Evolutionary conservation across 2,797 vertebrate genomes (phyloP).

Genomic region (Zenarchopterus dispar): DNA sequence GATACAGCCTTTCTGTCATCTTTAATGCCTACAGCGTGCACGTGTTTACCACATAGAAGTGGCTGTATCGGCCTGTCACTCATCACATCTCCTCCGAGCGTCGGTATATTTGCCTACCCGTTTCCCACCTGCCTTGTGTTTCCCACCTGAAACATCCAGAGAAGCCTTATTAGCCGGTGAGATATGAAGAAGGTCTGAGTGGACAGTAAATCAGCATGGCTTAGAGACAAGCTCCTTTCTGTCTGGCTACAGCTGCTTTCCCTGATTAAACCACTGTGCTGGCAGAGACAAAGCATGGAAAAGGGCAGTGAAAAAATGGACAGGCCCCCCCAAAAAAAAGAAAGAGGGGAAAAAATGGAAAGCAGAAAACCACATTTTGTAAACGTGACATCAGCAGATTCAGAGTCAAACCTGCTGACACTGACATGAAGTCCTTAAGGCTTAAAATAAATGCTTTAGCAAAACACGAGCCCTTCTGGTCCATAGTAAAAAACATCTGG

Average conservation of each 20-base stretch:
- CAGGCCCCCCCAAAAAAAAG: constrained; percentile 12
- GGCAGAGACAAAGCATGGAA: constrained; percentile 30
- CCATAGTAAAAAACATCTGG: not conserved
- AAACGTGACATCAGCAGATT: constrained; percentile 24
- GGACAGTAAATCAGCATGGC: constrained; percentile 57
- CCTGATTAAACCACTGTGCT: constrained; percentile 63
- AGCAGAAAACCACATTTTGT: constrained; percentile 28
- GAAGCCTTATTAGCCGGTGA: constrained; percentile 36
- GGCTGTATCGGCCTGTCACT: too few species aligned
- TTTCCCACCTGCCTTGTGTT: constrained; percentile 41
- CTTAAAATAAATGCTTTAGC: not conserved
- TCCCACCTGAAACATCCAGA: constrained; percentile 18
- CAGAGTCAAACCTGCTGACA: constrained; percentile 31
- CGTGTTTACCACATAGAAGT: too few species aligned
- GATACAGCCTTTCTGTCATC: too few species aligned
- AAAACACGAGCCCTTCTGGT: constrained; percentile 6
- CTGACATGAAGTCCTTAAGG: constrained; percentile 1
- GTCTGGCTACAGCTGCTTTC: constrained; percentile 62
- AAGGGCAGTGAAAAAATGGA: constrained; percentile 28
- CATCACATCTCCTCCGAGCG: too few species aligned
- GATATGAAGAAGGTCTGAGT: constrained; percentile 51
- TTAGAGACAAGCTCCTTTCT: constrained; percentile 50
- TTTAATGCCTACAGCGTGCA: too few species aligned
- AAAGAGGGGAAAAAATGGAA: constrained; percentile 16
- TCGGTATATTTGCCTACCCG: constrained; percentile 2